Evolutionary conservation across 2,888 invertebrate species (phyloP), one percentile per base, ranked within the genome.

Genomic region (Caenorhabditis plicata): DNA sequence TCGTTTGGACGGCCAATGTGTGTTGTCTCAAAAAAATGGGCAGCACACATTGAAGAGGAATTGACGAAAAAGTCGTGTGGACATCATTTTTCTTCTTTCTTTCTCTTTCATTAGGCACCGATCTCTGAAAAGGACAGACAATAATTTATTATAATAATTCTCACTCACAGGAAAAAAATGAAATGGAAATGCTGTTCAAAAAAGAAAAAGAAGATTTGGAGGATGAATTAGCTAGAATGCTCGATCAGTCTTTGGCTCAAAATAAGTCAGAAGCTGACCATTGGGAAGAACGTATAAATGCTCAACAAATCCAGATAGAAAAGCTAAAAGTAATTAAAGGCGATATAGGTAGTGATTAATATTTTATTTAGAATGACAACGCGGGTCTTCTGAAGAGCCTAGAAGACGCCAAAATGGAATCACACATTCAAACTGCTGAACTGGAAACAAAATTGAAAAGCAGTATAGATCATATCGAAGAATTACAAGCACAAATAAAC

Each of bases 391-490:
- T 53, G n/a, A 48, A 61, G 9, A 71, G 75, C 11, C 50, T 68
- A n/a, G 73, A 74, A 36, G 71, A 76, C 29, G 58, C 62, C 15
- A 68, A 68, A 35, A 54, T 78, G 51, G 58, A 70, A 29, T 40
- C 54, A 17, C 62, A 64, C 17, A 45, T 80, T 27, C 73, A 80
- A 31, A 50, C 60, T 25, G 69, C 75, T 0, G 79, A 79, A 7
- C 38, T 79, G 23, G 77, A 78, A 39, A 66, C 64, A 31, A 61
- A 73, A 23, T 45, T 79, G 9, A 57, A 71, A 4, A 71, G 71
- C 17, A 70, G 67, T 38, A 79, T 79, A 38, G 70, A 73, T 15
- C 78, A 79, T 47, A 71, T 75, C 8, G 51, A 48, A 25, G 43
- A 61, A 35, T 47, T 61, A 3, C 45, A 45, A 45, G 19, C 15